Conservation (phyloP, 2,113 vertebrate species). For the Corythornis cristatus region DNA sequence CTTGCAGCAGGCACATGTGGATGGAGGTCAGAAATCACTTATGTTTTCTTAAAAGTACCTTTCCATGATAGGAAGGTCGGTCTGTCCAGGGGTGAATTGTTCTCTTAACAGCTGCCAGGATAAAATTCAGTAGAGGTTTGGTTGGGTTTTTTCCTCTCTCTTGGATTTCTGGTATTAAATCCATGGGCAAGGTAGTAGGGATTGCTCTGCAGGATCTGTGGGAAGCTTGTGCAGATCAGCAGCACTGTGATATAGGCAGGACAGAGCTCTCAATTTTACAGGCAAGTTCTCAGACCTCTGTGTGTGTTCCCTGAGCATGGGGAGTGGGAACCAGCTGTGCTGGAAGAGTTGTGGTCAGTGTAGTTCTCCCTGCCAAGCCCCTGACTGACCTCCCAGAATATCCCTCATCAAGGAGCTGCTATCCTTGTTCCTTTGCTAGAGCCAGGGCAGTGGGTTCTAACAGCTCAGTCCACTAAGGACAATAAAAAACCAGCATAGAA, state of each 20-base stretch:
- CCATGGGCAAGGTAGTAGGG: neutral
- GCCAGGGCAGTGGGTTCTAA: neutral
- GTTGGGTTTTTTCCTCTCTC: rapidly evolving
- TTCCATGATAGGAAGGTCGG: neutral
- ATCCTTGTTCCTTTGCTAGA: neutral
- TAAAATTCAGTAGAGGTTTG: neutral
- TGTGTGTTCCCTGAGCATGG: neutral
- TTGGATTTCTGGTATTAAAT: neutral
- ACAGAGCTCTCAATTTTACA: neutral
- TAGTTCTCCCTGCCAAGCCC: neutral
- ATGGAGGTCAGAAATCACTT: neutral
- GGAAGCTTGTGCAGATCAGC: neutral
- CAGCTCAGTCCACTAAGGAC: neutral
- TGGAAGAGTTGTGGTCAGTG: neutral
- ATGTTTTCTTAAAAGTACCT: neutral
- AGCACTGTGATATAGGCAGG: neutral
- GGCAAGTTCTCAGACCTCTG: neutral
- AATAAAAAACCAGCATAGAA: neutral
- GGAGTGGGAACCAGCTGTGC: neutral
- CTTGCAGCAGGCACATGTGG: neutral
- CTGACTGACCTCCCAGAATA: neutral
- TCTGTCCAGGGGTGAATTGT: neutral
- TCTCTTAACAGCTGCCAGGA: neutral
- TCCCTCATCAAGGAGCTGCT: rapidly evolving
- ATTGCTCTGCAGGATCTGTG: neutral